Evolutionary conservation across 2,113 vertebrate species (phyloP).

Genomic region (Syngnathus typhle): DNA sequence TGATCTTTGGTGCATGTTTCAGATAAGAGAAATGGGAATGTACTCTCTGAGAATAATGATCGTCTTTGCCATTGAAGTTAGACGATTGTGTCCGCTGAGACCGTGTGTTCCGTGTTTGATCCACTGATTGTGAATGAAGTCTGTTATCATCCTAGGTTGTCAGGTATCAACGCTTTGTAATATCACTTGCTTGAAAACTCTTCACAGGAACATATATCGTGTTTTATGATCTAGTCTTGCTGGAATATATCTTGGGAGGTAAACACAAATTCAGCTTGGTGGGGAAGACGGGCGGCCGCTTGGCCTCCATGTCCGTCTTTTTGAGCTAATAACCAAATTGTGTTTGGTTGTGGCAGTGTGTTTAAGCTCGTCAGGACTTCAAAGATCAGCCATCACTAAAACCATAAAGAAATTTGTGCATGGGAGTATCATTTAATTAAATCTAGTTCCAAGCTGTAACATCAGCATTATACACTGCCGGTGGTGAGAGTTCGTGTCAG

Average conservation of each 20-base stretch:
- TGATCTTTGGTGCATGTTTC: conserved; percentile 16
- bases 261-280: background rate
- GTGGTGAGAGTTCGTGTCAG: conserved; percentile 1
- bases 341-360: background rate
- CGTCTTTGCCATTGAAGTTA: conserved; percentile 1
- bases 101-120: conserved; percentile 20
- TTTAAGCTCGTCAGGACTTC: background rate
- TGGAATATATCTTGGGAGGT: no score
- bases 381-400: background rate
- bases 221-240: background rate
- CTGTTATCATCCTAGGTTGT: background rate
- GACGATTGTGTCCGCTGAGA: conserved; percentile 15
- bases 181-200: background rate
- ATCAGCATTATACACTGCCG: background rate
- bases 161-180: background rate
- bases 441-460: background rate
- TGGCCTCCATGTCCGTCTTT: no score
- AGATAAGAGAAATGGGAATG: background rate
- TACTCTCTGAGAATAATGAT: conserved; percentile 9
- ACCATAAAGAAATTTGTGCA: background rate
- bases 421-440: conserved; percentile 1
- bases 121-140: background rate
- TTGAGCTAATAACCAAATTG: background rate
- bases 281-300: background rate
- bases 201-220: background rate